Evolutionary conservation across 2,888 invertebrate genomes (phyloP).

Genomic region (Aleiodes testaceus): DNA sequence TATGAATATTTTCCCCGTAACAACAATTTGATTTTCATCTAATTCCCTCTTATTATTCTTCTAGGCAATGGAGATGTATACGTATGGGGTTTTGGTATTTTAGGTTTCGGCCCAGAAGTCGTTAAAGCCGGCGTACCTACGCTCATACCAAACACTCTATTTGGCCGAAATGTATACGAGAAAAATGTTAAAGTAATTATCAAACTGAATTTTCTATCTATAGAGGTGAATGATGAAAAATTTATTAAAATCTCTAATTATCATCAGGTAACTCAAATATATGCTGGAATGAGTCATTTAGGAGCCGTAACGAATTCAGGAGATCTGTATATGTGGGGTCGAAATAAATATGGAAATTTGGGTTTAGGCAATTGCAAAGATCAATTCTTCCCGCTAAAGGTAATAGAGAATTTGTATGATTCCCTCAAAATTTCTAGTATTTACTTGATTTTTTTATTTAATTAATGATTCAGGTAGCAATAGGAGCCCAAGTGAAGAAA

Average conservation of each 20-base stretch:
- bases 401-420: constrained; percentile 59
- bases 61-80: constrained; percentile 88
- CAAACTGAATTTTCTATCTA: neutral
- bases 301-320: constrained; percentile 88
- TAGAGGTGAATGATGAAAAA: too few relatives aligned
- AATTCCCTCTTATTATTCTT: neutral
- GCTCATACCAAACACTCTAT: constrained; percentile 84
- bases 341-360: constrained; percentile 87
- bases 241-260: constrained; percentile 1
- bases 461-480: constrained; percentile 74
- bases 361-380: constrained; percentile 87
- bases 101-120: constrained; percentile 90
- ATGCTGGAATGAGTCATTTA: constrained; percentile 84
- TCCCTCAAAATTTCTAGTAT: neutral
- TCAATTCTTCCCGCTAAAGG: constrained; percentile 92
- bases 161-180: constrained; percentile 90
- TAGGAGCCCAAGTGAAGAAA: constrained; percentile 84
- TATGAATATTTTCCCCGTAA: neutral
- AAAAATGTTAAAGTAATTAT: constrained; percentile 74
- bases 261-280: constrained; percentile 75
- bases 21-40: neutral
- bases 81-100: constrained; percentile 94
- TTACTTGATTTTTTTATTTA: neutral
- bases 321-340: constrained; percentile 94
- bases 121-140: constrained; percentile 80